Evolutionary conservation across 2,888 invertebrate species (phyloP).

Genomic region (Leptogaster cylindrica): DNA sequence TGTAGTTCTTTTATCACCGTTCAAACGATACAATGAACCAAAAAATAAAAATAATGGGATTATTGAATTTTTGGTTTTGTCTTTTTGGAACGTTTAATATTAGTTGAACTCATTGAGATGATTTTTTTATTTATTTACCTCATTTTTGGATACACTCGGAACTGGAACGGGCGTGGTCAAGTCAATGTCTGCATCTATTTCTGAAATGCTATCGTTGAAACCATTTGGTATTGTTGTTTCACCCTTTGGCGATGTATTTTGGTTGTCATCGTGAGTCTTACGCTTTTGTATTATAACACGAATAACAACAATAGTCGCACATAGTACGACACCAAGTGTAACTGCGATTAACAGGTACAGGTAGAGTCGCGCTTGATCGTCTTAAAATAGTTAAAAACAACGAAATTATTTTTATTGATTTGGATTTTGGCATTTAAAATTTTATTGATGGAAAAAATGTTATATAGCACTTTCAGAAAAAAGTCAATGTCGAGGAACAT

Average conservation of each 20-base stretch:
- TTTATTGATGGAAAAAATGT: no score
- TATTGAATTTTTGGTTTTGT: constrained; percentile 23
- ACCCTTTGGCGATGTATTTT: constrained; percentile 67
- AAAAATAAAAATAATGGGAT: constrained; percentile 15
- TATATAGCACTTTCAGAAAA: no score
- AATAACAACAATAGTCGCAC: constrained; percentile 73
- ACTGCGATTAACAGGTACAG: constrained; percentile 81
- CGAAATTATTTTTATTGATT: no score
- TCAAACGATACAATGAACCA: not conserved
- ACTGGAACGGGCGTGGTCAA: constrained; percentile 68
- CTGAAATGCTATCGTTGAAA: constrained; percentile 84
- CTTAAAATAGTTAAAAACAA: no score
- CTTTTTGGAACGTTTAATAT: no score
- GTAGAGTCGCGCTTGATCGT: constrained; percentile 69
- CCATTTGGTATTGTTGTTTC: constrained; percentile 82
- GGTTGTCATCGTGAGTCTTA: constrained; percentile 62
- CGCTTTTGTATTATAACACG: constrained; percentile 74
- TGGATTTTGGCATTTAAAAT: no score
- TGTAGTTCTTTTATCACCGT: constrained; percentile 55
- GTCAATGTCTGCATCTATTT: constrained; percentile 77
- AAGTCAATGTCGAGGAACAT: no score
- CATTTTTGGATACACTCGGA: constrained; percentile 62
- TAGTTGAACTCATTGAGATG: no score
- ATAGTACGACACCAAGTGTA: constrained; percentile 72
- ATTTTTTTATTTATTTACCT: constrained; percentile 58